phyloP scores from a whole-genome alignment of 1,140 invertebrate genomes.

The Aphelenchoides avenae region DNA sequence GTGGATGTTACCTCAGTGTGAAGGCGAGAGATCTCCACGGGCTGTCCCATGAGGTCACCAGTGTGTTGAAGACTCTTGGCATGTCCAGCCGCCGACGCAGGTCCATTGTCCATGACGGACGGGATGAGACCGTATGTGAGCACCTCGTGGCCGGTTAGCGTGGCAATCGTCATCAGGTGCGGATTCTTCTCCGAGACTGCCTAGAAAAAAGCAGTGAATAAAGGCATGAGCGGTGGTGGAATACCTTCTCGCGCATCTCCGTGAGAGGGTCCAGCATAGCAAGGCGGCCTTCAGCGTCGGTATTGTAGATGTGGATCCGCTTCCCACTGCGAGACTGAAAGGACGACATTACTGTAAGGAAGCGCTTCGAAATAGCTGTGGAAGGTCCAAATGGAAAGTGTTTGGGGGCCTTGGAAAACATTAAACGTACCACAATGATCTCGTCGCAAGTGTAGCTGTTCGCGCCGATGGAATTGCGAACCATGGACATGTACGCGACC shows the following conservation, averaged over 20 bases:
- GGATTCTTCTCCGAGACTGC: slow-evolving; percentile 68
- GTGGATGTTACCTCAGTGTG: slow-evolving; percentile 65
- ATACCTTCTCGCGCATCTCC: slow-evolving; percentile 65
- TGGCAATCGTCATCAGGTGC: slow-evolving; percentile 88
- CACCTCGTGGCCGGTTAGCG: slow-evolving; percentile 81
- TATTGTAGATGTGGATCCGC: slow-evolving; percentile 80
- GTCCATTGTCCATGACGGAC: slow-evolving; percentile 81
- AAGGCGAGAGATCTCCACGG: slow-evolving; percentile 81
- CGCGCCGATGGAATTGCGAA: slow-evolving; percentile 81
- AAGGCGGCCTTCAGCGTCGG: slow-evolving; percentile 90
- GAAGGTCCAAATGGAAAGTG: slow-evolving; percentile 8
- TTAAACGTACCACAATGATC: slow-evolving; percentile 42
- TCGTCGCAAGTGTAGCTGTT: slow-evolving; percentile 60
- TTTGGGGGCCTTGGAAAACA: slow-evolving; percentile 5
- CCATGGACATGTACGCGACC: slow-evolving; percentile 76
- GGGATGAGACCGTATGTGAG: slow-evolving; percentile 68
- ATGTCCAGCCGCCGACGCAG: slow-evolving; percentile 69
- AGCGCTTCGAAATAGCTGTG: background rate
- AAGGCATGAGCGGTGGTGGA: no score
- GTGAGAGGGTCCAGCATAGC: slow-evolving; percentile 89
- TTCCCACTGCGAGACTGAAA: slow-evolving; percentile 77
- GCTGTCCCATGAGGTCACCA: slow-evolving; percentile 76
- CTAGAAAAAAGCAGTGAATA: slow-evolving; percentile 45
- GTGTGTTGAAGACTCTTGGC: slow-evolving; percentile 68
- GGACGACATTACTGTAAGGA: background rate